Conservation (phyloP, 2,113 vertebrate genomes). For the Morone chrysops region DNA sequence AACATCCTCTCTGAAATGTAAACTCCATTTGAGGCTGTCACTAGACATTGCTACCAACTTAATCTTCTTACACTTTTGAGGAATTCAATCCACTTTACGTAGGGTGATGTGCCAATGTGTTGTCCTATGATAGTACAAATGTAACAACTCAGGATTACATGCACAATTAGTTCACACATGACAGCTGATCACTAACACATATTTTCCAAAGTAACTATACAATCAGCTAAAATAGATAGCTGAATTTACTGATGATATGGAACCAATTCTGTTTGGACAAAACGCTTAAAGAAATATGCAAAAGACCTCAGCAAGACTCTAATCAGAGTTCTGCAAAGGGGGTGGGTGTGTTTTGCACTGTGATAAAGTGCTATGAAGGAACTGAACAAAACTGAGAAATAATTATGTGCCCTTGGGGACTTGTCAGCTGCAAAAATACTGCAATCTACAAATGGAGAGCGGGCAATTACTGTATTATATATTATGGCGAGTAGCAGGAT, state of each 20-base stretch:
- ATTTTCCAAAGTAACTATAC: slow-evolving; percentile 1
- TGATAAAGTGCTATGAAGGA: slow-evolving; percentile 66
- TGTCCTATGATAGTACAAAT: slow-evolving; percentile 33
- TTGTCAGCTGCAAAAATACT: slow-evolving; percentile 65
- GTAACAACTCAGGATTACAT: slow-evolving; percentile 37
- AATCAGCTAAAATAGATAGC: background rate
- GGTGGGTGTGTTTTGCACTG: slow-evolving; percentile 45
- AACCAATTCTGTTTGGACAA: background rate
- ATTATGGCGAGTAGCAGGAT: slow-evolving; percentile 45
- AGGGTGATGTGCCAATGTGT: background rate
- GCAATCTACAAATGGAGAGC: slow-evolving; percentile 64
- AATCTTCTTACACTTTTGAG: background rate
- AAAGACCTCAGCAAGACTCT: slow-evolving; percentile 45
- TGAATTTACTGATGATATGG: slow-evolving; percentile 11
- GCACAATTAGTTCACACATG: slow-evolving; percentile 1
- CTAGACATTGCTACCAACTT: slow-evolving; percentile 24
- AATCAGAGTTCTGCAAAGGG: slow-evolving; percentile 51
- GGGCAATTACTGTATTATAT: slow-evolving; percentile 67
- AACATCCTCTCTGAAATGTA: slow-evolving; percentile 41
- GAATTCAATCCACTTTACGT: slow-evolving; percentile 23
- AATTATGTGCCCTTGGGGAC: slow-evolving; percentile 72
- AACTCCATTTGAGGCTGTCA: slow-evolving; percentile 47
- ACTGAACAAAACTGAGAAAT: slow-evolving; percentile 73
- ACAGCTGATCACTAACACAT: slow-evolving; percentile 2
- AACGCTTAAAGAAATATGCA: slow-evolving; percentile 33